Evolutionary conservation across 2,888 invertebrate species (phyloP), one percentile per base, ranked within the genome.

Genomic region (Busseola fusca): DNA sequence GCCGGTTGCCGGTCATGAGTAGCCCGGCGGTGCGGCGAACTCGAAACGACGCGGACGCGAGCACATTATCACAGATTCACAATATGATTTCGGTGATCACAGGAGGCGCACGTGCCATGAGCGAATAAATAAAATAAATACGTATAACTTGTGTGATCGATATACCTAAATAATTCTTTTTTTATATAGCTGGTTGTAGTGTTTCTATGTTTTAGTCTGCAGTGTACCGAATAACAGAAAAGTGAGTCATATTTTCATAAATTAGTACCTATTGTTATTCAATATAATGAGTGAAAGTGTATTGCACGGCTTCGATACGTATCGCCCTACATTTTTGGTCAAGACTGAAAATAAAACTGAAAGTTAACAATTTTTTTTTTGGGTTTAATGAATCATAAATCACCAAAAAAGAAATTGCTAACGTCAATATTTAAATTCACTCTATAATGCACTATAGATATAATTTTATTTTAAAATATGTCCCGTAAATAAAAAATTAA

Each of bases 51-150:
- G 77, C 69, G 59, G 58, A 5, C 42, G 77, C 69, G 59, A 54
- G 30, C 45, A 54, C 40, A 57, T 64, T 79, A 79, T 76, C 42
- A 79, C 60, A 73, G 64, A 69, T 69, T 68, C 68, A 81, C 76
- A 83, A 75, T 82, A 84, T 80, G 76, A 87, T 85, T 90, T 88
- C 74, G 87, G 86, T 78, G 84, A 77, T 84, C 81, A 75, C 68
- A 81, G 82, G 54, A 79, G 72, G 63, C 86, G 80, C 86, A 88
- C 89, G 90, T 86, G 83, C 58, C 54, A 60, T 21, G 59, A 48
- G 69, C 64, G 54, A 67, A 65, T 65, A 40, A 69, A 73, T 66
- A 57, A 77, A 48, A 73, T 64, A 77, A 48, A 73, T 65, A 65
- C 63, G 64, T 70, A 60, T 76, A 72, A 79, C 30, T 73, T 72